phyloP scores from a whole-genome alignment of 2,113 vertebrate genomes.

The Actinemys pallida region DNA sequence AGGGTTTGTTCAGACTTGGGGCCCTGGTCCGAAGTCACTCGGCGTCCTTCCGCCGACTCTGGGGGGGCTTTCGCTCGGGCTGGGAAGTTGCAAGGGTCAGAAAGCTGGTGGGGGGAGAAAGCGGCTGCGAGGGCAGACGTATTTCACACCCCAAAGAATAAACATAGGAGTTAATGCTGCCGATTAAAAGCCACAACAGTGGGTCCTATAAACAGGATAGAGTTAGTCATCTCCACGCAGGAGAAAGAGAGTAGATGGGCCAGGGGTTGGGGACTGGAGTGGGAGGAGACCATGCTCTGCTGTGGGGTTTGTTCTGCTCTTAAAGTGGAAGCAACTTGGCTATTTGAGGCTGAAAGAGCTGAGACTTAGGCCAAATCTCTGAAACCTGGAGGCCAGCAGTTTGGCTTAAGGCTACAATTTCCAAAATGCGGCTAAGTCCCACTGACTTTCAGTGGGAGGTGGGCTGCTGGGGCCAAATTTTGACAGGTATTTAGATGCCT shows the following conservation, averaged over 20 bases:
- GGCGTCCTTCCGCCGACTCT: background rate
- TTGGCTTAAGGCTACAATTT: no score
- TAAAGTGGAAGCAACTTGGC: background rate
- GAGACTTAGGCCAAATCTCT: no score
- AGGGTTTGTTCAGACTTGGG: background rate
- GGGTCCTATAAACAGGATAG: background rate
- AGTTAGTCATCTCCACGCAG: background rate
- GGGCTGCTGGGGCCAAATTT: no score
- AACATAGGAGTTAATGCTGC: background rate
- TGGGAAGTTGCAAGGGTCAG: background rate
- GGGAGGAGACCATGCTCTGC: background rate
- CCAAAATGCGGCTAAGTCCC: no score
- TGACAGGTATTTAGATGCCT: no score
- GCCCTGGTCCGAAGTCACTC: background rate
- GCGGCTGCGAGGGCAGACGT: accelerated
- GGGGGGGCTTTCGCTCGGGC: background rate
- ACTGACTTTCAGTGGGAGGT: no score
- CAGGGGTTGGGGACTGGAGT: background rate
- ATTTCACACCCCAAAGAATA: background rate
- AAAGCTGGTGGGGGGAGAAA: background rate
- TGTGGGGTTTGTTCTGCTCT: background rate
- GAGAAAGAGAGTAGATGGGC: background rate
- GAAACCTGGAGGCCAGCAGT: no score
- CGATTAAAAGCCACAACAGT: background rate
- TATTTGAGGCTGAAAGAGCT: no score